Evolutionary conservation across 2,797 vertebrate species (phyloP).

Genomic region (Typhlichthys eigenmanni): DNA sequence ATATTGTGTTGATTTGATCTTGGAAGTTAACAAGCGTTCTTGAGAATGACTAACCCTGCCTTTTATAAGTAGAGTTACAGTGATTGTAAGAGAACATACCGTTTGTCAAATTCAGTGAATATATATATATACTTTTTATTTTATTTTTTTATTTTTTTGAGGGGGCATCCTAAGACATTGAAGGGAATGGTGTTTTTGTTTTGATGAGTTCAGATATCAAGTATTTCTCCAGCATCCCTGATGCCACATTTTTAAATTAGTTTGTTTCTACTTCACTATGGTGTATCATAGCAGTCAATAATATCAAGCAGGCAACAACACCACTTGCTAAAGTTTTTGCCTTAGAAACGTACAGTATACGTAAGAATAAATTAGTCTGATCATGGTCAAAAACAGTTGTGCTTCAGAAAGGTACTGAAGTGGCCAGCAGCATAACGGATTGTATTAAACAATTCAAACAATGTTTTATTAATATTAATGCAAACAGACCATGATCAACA

Average conservation of each 20-base stretch:
- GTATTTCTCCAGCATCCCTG: too few relatives aligned
- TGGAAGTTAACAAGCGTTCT: too few relatives aligned
- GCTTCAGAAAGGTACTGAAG: not conserved
- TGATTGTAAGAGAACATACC: too few relatives aligned
- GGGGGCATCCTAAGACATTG: too few relatives aligned
- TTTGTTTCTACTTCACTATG: not conserved
- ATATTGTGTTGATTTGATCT: too few relatives aligned
- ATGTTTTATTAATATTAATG: not conserved
- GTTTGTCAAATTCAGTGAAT: too few relatives aligned
- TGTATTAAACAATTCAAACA: not conserved
- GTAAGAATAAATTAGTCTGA: not conserved
- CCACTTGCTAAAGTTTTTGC: not conserved
- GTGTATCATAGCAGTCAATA: not conserved
- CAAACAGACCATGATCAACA: not conserved
- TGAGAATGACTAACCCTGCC: too few relatives aligned
- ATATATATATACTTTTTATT: too few relatives aligned
- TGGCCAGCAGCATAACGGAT: not conserved
- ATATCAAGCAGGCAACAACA: slow-evolving; percentile 24
- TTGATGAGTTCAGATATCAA: too few relatives aligned
- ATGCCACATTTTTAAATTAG: not conserved
- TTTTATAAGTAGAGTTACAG: too few relatives aligned
- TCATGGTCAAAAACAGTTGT: not conserved
- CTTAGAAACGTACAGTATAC: not conserved
- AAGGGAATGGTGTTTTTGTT: too few relatives aligned
- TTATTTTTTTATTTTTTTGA: too few relatives aligned